Evolutionary conservation across 1,140 invertebrate species (phyloP).

Genomic region (Magallana angulata): DNA sequence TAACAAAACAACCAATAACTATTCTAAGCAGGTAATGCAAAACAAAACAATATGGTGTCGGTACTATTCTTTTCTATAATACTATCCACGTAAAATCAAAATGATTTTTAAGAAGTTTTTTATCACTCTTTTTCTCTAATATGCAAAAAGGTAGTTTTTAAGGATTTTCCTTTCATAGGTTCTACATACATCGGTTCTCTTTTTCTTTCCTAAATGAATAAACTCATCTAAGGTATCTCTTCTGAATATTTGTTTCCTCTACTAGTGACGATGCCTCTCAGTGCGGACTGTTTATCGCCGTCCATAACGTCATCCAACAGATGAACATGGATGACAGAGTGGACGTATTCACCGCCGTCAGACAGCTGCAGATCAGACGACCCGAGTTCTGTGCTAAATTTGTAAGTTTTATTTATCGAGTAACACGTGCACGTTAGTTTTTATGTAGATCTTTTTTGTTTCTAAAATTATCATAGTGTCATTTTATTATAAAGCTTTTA

Average conservation of each 20-base stretch:
- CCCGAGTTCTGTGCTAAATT: constrained; percentile 32
- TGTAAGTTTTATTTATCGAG: not conserved
- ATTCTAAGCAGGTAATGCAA: not conserved
- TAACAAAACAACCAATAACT: not conserved
- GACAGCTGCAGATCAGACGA: constrained; percentile 8
- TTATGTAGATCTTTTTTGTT: too few relatives aligned
- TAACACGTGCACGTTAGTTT: too few relatives aligned
- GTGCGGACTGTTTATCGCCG: constrained; percentile 6
- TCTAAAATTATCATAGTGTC: too few relatives aligned
- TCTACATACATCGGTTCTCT: not conserved
- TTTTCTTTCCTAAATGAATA: not conserved
- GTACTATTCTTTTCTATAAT: too few relatives aligned
- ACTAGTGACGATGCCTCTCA: not conserved
- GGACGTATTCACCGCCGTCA: not conserved
- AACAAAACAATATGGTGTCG: too few relatives aligned
- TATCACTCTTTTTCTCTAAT: too few relatives aligned
- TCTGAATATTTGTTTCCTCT: not conserved
- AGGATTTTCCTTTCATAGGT: too few relatives aligned
- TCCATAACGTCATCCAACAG: constrained; percentile 18
- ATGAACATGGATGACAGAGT: constrained; percentile 29
- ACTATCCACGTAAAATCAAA: too few relatives aligned
- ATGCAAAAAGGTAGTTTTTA: too few relatives aligned
- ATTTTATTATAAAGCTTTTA: too few relatives aligned
- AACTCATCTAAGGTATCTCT: not conserved
- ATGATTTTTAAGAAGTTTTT: too few relatives aligned